Percentiles rank a stretch among this genome's conserved stretches.
These are phyloP conservation scores for Vicugna pacos DNA, from an alignment of 2,113 vertebrate species.

Conservation along the genomic window DNA sequence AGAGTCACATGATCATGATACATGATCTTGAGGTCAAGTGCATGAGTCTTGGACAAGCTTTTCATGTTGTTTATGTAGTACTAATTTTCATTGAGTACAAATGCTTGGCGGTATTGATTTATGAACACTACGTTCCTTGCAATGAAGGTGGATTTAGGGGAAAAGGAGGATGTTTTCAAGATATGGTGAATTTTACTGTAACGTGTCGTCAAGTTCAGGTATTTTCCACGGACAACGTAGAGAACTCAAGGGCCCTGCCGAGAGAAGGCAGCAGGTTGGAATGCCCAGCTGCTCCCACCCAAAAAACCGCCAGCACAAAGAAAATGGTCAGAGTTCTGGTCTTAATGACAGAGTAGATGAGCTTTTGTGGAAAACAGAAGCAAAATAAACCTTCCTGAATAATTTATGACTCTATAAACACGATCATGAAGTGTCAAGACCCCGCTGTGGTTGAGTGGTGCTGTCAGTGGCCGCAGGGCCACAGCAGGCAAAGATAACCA, in stretches of 20 bases:
- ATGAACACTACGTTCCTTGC: neutral
- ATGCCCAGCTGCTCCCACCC: neutral
- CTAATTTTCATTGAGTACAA: neutral
- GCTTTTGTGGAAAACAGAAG: neutral
- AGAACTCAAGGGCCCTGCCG: neutral
- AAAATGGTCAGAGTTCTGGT: neutral
- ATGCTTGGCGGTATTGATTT: neutral
- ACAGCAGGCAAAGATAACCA: neutral
- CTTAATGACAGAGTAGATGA: neutral
- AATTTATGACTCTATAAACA: slow-evolving; percentile 53
- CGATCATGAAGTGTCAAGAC: neutral
- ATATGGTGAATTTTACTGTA: neutral
- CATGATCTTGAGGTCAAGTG: neutral
- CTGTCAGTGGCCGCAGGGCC: neutral
- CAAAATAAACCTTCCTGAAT: slow-evolving; percentile 66
- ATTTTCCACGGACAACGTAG: neutral
- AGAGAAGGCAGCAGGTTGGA: neutral
- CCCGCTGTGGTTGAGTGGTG: neutral
- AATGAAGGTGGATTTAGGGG: neutral
- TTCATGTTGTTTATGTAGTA: neutral
- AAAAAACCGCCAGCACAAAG: neutral
- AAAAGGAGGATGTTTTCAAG: neutral
- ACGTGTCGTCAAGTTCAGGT: neutral
- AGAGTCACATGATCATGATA: neutral
- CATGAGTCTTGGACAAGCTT: neutral